Evolutionary conservation across 1,140 invertebrate species (phyloP), one percentile per base, ranked within the genome.

Genomic region (Parapsyche elsis): DNA sequence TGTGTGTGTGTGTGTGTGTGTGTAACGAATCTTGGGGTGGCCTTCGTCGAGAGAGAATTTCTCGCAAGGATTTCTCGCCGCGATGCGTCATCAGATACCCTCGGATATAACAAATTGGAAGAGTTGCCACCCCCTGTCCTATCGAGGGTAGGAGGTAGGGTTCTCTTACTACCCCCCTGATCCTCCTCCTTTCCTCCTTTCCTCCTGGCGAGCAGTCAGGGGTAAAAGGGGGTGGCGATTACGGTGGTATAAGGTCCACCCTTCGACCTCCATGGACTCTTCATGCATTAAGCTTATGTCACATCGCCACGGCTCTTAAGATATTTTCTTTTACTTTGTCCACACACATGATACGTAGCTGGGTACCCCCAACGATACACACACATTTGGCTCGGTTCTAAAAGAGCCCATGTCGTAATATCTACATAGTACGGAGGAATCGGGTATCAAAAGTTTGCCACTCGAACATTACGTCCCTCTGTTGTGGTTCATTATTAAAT

Each of bases 51-150:
- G 24, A n/a, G 70, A 71, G 70, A 79, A 83, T 79, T 83, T 81
- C 57, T 77, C 78, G 64, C 74, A 83, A 79, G 84, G 82, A 83
- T 84, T 23, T 26, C 12, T 23, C 71, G 61, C 82, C 77, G 70
- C 59, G 78, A 81, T 82, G 83, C 79, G 81, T 81, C 81, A 80
- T 80, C 80, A 79, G 79, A 80, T 77, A 79, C 80, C 81, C 82
- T 75, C 79, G 71, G 80, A 78, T 80, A 81, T 81, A 80, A 81
- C 80, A 82, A 81, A 84, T 81, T 81, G 80, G 82, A 80, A 78
- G 74, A 59, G 76, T 49, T 67, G 67, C 79, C 76, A 45, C 79
- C 79, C 81, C 75, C 70, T 26, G 44, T 24, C 73, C 78, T 84
- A 82, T 45, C 30, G 24, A 24, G 16, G 71, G 71, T 75, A 2